A percentile compares a stretch with the other conserved stretches of the same genome.
These are phyloP conservation scores for Chloroceryle aenea DNA, from an alignment of 2,113 vertebrate species.

Conservation along the genomic window DNA sequence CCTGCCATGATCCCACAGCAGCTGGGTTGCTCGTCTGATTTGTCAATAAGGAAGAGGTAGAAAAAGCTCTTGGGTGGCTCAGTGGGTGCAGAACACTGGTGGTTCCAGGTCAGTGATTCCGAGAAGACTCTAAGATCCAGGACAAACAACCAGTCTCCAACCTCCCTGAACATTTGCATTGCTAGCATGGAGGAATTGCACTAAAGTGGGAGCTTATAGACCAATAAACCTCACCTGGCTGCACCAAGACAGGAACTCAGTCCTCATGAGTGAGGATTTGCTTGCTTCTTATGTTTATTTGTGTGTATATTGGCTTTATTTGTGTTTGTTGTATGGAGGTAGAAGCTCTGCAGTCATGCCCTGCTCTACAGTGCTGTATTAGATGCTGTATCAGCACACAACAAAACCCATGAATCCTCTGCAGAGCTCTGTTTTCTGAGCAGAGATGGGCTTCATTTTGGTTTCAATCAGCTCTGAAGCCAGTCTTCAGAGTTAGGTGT, in stretches of 20 bases:
- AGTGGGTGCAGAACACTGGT: not conserved
- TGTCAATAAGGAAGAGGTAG: not conserved
- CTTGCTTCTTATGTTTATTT: slow-evolving; percentile 15
- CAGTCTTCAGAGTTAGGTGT: not conserved
- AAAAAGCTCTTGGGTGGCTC: not conserved
- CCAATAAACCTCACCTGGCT: not conserved
- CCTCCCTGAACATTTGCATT: not conserved
- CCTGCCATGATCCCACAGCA: not conserved
- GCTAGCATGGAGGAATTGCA: not conserved
- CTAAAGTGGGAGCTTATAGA: not conserved
- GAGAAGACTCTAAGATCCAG: not conserved
- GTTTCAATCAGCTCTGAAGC: not conserved
- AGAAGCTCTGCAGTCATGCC: slow-evolving; percentile 6
- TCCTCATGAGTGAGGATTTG: not conserved
- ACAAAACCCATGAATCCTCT: not conserved
- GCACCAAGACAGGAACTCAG: not conserved
- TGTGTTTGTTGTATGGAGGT: not conserved
- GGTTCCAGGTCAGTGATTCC: not conserved
- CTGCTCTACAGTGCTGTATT: not conserved
- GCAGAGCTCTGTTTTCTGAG: not conserved
- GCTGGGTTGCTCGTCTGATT: not conserved
- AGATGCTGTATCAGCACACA: not conserved
- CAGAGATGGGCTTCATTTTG: not conserved
- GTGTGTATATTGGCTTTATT: not conserved
- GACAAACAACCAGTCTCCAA: not conserved